Percentiles rank a stretch among this genome's conserved stretches.
Evolutionary conservation across 2,113 vertebrate genomes (phyloP).

Genomic region (Nanger granti): DNA sequence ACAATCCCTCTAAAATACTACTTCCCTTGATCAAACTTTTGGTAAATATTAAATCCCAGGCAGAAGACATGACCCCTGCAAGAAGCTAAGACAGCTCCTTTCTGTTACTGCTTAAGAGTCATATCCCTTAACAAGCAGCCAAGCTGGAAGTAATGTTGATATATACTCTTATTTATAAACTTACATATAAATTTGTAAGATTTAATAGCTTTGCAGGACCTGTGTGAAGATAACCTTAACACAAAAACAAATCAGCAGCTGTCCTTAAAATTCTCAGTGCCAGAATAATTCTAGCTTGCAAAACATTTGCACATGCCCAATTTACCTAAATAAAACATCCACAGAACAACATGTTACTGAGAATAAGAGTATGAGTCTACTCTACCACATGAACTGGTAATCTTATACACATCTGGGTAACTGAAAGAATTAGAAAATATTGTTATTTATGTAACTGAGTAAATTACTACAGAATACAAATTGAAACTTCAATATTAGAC

Average conservation of each 20-base stretch:
- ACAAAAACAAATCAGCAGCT: background rate
- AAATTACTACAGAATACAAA: background rate
- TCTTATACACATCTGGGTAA: background rate
- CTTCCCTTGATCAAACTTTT: background rate
- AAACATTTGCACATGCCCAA: background rate
- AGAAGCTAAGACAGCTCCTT: background rate
- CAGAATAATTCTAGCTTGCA: background rate
- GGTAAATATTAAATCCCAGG: slow-evolving; percentile 28
- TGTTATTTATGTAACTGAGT: background rate
- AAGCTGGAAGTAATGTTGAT: background rate
- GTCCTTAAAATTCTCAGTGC: background rate
- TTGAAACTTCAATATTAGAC: background rate
- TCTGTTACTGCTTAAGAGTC: background rate
- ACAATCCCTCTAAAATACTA: background rate
- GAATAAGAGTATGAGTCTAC: background rate
- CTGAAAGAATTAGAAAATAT: background rate
- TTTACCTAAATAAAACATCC: background rate
- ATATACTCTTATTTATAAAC: background rate
- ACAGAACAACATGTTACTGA: background rate
- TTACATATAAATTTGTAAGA: background rate
- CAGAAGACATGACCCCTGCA: background rate
- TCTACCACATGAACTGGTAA: background rate
- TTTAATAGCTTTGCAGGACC: background rate
- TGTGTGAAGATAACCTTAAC: background rate
- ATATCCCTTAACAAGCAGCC: background rate